Conservation (phyloP, 2,888 invertebrate genomes). For the Dione juno region DNA sequence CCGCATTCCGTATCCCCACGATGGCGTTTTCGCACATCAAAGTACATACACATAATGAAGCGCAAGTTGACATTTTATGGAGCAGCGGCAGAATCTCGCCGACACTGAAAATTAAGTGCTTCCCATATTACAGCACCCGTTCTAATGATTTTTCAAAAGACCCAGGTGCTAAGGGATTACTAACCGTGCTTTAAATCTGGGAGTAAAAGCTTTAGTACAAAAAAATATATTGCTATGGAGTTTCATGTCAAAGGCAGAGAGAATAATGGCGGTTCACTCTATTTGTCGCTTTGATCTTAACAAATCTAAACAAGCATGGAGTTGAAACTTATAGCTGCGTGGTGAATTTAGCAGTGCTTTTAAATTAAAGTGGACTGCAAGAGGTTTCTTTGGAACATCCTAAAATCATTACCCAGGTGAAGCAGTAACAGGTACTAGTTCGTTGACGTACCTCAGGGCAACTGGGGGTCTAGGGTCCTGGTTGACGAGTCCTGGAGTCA, state of each 20-base stretch:
- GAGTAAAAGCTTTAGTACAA: conserved; percentile 4
- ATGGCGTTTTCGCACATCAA: conserved; percentile 26
- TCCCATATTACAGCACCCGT: conserved; percentile 39
- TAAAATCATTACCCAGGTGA: too few species aligned
- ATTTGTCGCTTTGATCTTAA: conserved; percentile 6
- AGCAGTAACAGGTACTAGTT: too few species aligned
- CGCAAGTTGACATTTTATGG: conserved; percentile 50
- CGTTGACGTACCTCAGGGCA: too few species aligned
- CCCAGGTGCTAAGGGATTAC: conserved; percentile 36
- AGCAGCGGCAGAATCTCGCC: conserved; percentile 44
- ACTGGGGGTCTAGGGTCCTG: too few species aligned
- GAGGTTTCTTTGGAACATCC: too few species aligned
- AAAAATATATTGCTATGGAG: neutral
- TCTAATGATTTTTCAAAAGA: conserved; percentile 45
- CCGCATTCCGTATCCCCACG: conserved; percentile 25
- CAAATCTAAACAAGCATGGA: neutral
- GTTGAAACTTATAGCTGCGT: too few species aligned
- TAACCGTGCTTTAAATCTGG: neutral
- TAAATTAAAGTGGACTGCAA: too few species aligned
- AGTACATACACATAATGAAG: conserved; percentile 39
- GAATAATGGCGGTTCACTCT: neutral
- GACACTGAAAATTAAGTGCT: conserved; percentile 47
- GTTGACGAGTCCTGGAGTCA: too few species aligned
- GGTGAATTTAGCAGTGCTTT: too few species aligned
- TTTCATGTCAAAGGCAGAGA: neutral